Conservation (phyloP, 2,888 invertebrate genomes). For the Idaea dimidiata region DNA sequence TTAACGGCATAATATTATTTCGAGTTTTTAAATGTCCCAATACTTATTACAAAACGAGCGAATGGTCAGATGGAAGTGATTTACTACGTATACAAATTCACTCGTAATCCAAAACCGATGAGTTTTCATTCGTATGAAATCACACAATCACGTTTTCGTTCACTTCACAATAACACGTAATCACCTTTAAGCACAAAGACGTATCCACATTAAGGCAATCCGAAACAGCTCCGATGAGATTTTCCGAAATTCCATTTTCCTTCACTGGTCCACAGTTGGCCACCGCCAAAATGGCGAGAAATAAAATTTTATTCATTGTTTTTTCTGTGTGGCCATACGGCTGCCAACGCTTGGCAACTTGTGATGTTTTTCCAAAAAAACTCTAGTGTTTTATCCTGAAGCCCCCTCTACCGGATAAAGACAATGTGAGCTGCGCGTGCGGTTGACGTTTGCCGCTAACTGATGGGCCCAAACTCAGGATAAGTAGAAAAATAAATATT, state of each 20-base stretch:
- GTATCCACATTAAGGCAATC: slow-evolving; percentile 82
- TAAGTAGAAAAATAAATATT: slow-evolving; percentile 80
- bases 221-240: slow-evolving; percentile 67
- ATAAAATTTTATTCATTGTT: slow-evolving; percentile 60
- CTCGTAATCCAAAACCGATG: not conserved
- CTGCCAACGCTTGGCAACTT: slow-evolving; percentile 63
- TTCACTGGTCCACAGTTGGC: slow-evolving; percentile 64
- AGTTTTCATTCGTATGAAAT: not conserved
- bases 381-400: slow-evolving; percentile 75
- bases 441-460: slow-evolving; percentile 65
- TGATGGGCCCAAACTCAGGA: slow-evolving; percentile 62
- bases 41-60: not conserved
- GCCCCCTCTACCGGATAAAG: slow-evolving; percentile 63
- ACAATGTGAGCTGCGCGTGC: slow-evolving; percentile 65
- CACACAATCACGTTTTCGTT: slow-evolving; percentile 1
- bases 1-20: too few species aligned
- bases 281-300: slow-evolving; percentile 63
- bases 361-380: slow-evolving; percentile 73
- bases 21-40: too few species aligned
- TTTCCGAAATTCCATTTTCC: slow-evolving; percentile 67
- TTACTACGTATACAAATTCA: not conserved
- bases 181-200: slow-evolving; percentile 83
- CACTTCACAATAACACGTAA: slow-evolving; percentile 51
- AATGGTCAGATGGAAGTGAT: not conserved
- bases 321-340: slow-evolving; percentile 48